Base-by-base conservation (phyloP, 2,888 invertebrate species). In the Beris morrisii region DNA sequence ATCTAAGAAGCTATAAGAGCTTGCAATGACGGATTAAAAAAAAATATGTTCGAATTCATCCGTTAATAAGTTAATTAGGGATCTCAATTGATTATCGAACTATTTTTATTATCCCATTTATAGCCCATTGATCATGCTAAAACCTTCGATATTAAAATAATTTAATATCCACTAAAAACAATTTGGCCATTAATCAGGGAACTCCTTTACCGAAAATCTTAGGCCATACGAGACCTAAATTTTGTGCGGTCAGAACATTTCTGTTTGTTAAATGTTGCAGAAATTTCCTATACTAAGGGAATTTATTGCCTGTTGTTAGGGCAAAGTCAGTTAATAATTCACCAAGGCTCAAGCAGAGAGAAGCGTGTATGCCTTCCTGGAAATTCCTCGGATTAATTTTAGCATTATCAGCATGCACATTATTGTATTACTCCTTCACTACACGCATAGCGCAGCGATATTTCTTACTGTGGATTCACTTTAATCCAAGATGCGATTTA, bases 191-290 rank as follows among this genome's bases (percentile, higher is more conserved):
- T 61, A 61, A 61, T 61, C 61, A 61, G 61, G 15, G 32, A 61
- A 50, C 50, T 61, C 61, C 48, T 61, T 61, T 61, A 61, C 61
- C 61, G n/a, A 50, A 22, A 61, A 61, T 61, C 61, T 61, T 61
- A 52, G 43, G 38, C 38, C 9, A 38, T 7, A 38, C 4, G 43
- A 32, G n/a, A 7, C 43, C 15, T n/a, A 7, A 43, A 43, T 50
- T 59, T 15, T 50, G 38, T 61, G 50, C 52, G 64, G 64, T 53
- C 12, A 64, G 45, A 52, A 52, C 55, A 64, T 44, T 54, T 53
- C 64, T 54, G 64, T 54, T 64, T 64, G 64, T 52, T 64, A 54
- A 64, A 64, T 64, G 64, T 64, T 64, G 54, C 64, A 64, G 64
- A 64, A 64, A 64, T 52, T 64, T 54, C 64, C 44, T 52, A 28